phyloP scores from a whole-genome alignment of 2,113 vertebrate species.

The Felis catus region DNA sequence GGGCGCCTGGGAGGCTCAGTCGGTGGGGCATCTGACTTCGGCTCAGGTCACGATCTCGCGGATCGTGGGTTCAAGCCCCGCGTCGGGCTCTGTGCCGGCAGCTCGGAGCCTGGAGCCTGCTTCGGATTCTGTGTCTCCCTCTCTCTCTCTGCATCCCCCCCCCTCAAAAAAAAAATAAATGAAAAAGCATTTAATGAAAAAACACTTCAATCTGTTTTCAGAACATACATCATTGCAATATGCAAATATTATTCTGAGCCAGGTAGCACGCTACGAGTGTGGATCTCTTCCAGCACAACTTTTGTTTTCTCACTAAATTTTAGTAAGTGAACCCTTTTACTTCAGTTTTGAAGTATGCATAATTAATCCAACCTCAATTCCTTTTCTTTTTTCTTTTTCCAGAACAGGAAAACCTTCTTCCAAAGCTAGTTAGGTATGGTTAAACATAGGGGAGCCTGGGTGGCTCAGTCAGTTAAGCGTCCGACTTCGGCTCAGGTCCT shows the following conservation, averaged over 20 bases:
- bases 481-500: too few relatives aligned
- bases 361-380: not conserved
- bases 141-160: too few relatives aligned
- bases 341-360: not conserved
- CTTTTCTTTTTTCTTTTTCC: not conserved
- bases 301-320: not conserved
- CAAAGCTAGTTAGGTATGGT: not conserved
- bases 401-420: not conserved
- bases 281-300: not conserved
- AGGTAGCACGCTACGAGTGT: not conserved
- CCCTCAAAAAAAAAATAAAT: too few relatives aligned
- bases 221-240: slow-evolving; percentile 24
- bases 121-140: too few relatives aligned
- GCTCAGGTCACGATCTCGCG: too few relatives aligned
- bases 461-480: too few relatives aligned
- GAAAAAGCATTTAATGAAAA: too few relatives aligned
- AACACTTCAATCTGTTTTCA: slow-evolving; percentile 47
- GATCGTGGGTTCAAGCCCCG: too few relatives aligned
- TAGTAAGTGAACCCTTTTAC: slow-evolving; percentile 21
- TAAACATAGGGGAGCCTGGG: not conserved
- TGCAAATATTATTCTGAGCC: slow-evolving; percentile 45
- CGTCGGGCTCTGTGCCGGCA: too few relatives aligned
- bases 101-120: too few relatives aligned
- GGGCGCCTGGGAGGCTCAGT: too few relatives aligned
- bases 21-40: too few relatives aligned